Conservation (phyloP, 2,113 vertebrate species). For the Tenrec ecaudatus region DNA sequence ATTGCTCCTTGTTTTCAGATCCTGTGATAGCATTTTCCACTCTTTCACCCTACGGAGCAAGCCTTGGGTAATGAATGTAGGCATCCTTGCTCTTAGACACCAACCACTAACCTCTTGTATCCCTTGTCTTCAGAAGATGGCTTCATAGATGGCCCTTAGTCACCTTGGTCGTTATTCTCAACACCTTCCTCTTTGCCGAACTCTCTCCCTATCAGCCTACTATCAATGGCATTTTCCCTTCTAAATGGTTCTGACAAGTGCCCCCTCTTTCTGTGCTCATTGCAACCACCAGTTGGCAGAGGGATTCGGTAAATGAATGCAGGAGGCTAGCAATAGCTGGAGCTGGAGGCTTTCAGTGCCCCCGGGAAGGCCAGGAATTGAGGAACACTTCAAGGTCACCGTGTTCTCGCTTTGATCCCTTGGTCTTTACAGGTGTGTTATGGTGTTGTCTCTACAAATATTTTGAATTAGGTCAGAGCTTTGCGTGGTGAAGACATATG, state of each 20-base stretch:
- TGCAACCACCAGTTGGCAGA: neutral
- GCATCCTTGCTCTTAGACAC: neutral
- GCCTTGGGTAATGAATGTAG: neutral
- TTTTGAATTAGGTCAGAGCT: conserved; percentile 72
- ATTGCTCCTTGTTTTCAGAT: neutral
- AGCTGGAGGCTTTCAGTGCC: neutral
- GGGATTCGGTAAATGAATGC: neutral
- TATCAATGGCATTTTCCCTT: neutral
- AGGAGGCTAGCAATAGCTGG: neutral
- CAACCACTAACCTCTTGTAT: neutral
- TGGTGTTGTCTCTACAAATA: conserved; percentile 78
- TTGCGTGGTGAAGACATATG: conserved; percentile 1
- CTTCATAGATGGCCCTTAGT: neutral
- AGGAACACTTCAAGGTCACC: conserved; percentile 59
- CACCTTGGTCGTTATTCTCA: neutral
- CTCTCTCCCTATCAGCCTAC: neutral
- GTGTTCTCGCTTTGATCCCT: neutral
- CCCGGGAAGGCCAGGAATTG: neutral
- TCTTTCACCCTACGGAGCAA: neutral
- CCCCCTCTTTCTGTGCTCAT: neutral
- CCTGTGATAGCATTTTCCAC: neutral
- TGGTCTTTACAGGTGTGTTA: conserved; percentile 56
- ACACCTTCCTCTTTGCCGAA: neutral
- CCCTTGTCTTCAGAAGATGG: neutral
- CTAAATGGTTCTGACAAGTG: neutral